Evolutionary conservation across 2,888 invertebrate genomes (phyloP).

Genomic region (Drosophila mimica): DNA sequence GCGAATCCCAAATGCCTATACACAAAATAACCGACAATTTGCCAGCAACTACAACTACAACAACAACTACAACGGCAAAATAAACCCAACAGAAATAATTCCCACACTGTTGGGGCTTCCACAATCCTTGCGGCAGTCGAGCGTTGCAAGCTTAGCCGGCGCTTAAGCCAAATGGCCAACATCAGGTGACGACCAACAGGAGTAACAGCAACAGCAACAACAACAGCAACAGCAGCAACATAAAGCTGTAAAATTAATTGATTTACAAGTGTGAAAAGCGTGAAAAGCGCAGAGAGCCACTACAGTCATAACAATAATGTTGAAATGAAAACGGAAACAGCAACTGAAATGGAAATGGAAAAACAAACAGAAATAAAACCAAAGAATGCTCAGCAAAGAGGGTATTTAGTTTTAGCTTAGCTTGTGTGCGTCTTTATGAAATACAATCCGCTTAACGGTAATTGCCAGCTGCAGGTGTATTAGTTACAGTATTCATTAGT

Average conservation of each 20-base stretch:
- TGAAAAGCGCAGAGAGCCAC: constrained; percentile 52
- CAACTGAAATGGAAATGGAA: constrained; percentile 28
- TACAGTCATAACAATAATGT: constrained; percentile 59
- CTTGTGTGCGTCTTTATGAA: constrained; percentile 35
- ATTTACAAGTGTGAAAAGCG: constrained; percentile 79
- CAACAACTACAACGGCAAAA: constrained; percentile 32
- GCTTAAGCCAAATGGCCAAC: constrained; percentile 76
- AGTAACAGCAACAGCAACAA: constrained; percentile 22
- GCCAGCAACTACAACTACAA: constrained; percentile 36
- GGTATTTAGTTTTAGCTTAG: constrained; percentile 67
- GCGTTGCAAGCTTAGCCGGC: constrained; percentile 66
- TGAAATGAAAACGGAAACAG: constrained; percentile 22
- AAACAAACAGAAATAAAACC: constrained; percentile 20
- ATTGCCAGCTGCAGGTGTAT: constrained; percentile 67
- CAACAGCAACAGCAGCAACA: constrained; percentile 36
- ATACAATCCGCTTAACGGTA: constrained; percentile 81
- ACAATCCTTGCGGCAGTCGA: constrained; percentile 59
- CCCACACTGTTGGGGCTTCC: constrained; percentile 71
- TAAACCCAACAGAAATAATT: constrained; percentile 39
- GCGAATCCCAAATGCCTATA: constrained; percentile 70
- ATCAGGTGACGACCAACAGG: constrained; percentile 51
- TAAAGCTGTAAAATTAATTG: constrained; percentile 75
- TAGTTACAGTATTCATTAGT: constrained; percentile 1
- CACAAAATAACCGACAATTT: constrained; percentile 68
- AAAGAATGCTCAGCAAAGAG: constrained; percentile 43